These are phyloP conservation scores for Acleris emargana DNA, from an alignment of 2,888 invertebrate species.

Conservation along the genomic window DNA sequence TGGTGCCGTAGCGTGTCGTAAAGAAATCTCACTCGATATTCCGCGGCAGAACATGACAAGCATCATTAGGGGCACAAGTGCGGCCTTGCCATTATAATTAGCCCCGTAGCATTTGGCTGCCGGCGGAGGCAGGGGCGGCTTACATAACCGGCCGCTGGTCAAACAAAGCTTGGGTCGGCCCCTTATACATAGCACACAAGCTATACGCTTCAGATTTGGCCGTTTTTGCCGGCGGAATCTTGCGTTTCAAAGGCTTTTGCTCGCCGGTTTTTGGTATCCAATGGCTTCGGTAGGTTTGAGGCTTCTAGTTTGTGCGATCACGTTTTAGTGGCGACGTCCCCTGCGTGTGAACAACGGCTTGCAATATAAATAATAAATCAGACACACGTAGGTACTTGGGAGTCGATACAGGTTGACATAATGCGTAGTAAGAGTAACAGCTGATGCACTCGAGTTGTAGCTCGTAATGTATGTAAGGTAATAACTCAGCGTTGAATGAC, in stretches of 20 bases:
- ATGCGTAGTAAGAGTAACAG: slow-evolving; percentile 19
- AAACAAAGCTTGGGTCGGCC: slow-evolving; percentile 15
- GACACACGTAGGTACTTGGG: slow-evolving; percentile 1
- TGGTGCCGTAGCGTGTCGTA: slow-evolving; percentile 1
- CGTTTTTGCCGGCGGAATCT: slow-evolving; percentile 14
- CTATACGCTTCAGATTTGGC: slow-evolving; percentile 1
- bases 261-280: slow-evolving; percentile 15
- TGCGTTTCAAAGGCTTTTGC: slow-evolving; percentile 22
- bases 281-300: slow-evolving; percentile 2
- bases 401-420: slow-evolving; percentile 19
- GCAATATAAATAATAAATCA: slow-evolving; percentile 27
- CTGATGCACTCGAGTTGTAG: slow-evolving; percentile 16
- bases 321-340: slow-evolving; percentile 11
- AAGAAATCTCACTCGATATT: slow-evolving; percentile 6
- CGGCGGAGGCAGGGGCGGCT: slow-evolving; percentile 12
- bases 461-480: slow-evolving; percentile 21
- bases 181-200: slow-evolving; percentile 7
- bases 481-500: slow-evolving; percentile 28
- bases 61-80: slow-evolving; percentile 15
- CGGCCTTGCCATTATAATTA: slow-evolving; percentile 24
- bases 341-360: slow-evolving; percentile 24
- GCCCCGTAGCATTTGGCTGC: slow-evolving; percentile 12
- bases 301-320: slow-evolving; percentile 1
- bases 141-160: slow-evolving; percentile 14
- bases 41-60: slow-evolving; percentile 9